Evolutionary conservation across 1,140 invertebrate species (phyloP).

Genomic region (Drepana arcuata): DNA sequence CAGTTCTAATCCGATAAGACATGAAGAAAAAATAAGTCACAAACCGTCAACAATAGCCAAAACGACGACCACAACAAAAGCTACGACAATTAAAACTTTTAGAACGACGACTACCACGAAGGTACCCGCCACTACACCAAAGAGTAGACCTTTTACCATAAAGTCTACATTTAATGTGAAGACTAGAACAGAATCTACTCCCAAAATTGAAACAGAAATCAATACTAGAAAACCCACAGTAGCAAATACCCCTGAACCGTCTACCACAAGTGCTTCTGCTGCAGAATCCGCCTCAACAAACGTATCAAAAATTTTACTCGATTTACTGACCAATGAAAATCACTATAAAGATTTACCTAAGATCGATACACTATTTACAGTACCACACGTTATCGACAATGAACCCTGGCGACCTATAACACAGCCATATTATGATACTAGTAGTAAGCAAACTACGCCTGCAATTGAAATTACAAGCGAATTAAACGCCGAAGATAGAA

Average conservation of each 20-base stretch:
- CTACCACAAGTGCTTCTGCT: constrained; percentile 45
- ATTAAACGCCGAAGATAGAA: constrained; percentile 56
- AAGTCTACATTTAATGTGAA: constrained; percentile 63
- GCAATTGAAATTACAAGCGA: constrained; percentile 27
- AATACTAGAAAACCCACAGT: constrained; percentile 46
- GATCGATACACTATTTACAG: constrained; percentile 66
- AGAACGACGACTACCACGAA: constrained; percentile 49
- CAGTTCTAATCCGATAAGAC: constrained; percentile 33
- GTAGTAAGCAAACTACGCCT: constrained; percentile 27
- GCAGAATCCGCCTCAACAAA: no score
- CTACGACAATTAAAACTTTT: constrained; percentile 42
- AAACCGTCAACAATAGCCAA: constrained; percentile 42
- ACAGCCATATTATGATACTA: constrained; percentile 53
- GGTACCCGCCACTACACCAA: constrained; percentile 33
- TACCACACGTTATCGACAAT: constrained; percentile 67
- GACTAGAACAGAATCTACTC: constrained; percentile 40
- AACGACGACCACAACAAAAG: constrained; percentile 53
- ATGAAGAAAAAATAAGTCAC: constrained; percentile 52
- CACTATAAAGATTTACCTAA: constrained; percentile 67
- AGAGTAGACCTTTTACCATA: constrained; percentile 53
- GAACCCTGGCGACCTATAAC: constrained; percentile 74
- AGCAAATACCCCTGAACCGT: constrained; percentile 23
- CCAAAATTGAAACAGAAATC: constrained; percentile 57
- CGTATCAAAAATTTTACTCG: constrained; percentile 56
- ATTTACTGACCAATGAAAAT: constrained; percentile 55